Base-by-base conservation (phyloP, 2,888 invertebrate species). In the Drosophila paracracens region DNA sequence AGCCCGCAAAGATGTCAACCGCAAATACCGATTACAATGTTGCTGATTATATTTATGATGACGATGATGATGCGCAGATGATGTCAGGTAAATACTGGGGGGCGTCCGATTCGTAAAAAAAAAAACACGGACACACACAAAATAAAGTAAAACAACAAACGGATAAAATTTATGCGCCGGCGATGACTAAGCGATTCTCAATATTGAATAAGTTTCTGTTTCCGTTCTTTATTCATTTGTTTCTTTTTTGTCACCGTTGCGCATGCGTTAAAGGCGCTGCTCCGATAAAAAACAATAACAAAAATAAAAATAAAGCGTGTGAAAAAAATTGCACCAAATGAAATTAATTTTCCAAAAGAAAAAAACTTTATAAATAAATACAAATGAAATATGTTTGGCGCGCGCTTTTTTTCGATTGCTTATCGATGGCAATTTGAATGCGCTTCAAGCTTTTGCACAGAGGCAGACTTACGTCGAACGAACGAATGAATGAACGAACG, bases 1-100 rank as follows among this genome's bases (percentile, higher is more conserved):
- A 83, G 83, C 88, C 86, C 86, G 77, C 66, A 74, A 88, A 88
- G 81, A 83, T 81, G 78, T 76, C 67, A 84, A 89, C 89, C 83
- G 89, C 83, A 89, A 83, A 71, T 59, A 58, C 51, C 71, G 83
- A 75, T 73, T 53, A 70, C 73, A 54, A 70, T 64, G 51, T 40
- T 50, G 38, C 36, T 58, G 75, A 53, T 67, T 43, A 59, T 63
- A 59, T 46, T 60, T 53, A 70, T 58, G 58, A 51, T 36, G 62
- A 33, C 68, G 46, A 63, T 73, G 38, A 67, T 71, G 51, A 10
- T 70, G 51, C 63, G 51, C 69, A 56, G 76, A 76, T 76, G 78
- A 82, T 81, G 76, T 79, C 82, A 81, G 82, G 80, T 81, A 75
- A 75, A 72, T 65, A 53, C 59, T 74, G 56, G 43, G 43, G 52